phyloP scores from a whole-genome alignment of 2,888 invertebrate genomes.

The Furcula furcula region DNA sequence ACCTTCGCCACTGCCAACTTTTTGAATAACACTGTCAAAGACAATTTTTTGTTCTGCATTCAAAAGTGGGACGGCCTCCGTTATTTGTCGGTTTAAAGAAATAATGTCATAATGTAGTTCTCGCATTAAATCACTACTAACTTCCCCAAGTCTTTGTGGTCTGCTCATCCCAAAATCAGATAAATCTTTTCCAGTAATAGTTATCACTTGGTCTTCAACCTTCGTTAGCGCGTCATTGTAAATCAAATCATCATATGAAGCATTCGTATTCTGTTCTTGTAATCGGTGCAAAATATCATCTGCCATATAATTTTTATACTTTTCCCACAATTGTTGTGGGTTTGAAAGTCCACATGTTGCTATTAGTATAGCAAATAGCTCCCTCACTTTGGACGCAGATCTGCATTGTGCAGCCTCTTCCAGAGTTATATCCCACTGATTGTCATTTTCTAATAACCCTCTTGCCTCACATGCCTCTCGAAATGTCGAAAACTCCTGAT shows the following conservation, averaged over 20 bases:
- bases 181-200: too few relatives aligned
- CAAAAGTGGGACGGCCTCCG: too few relatives aligned
- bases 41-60: too few relatives aligned
- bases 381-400: slow-evolving; percentile 13
- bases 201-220: too few relatives aligned
- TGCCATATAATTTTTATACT: slow-evolving; percentile 9
- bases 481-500: slow-evolving; percentile 22
- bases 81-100: not conserved
- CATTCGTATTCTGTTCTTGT: not conserved
- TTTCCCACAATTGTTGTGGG: slow-evolving; percentile 12
- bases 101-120: slow-evolving; percentile 1
- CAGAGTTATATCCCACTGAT: too few relatives aligned
- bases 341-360: slow-evolving; percentile 18
- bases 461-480: slow-evolving; percentile 25
- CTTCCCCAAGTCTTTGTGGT: too few relatives aligned
- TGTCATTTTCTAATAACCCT: slow-evolving; percentile 39
- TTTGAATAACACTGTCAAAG: too few relatives aligned
- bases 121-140: too few relatives aligned
- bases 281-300: not conserved
- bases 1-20: too few relatives aligned
- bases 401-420: slow-evolving; percentile 23
- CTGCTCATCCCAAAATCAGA: too few relatives aligned
- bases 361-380: slow-evolving; percentile 20
- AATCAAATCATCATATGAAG: not conserved
- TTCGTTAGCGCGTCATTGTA: too few relatives aligned